Base-by-base conservation (phyloP, 2,888 invertebrate species). In the Caenorhabditis uteleia region DNA sequence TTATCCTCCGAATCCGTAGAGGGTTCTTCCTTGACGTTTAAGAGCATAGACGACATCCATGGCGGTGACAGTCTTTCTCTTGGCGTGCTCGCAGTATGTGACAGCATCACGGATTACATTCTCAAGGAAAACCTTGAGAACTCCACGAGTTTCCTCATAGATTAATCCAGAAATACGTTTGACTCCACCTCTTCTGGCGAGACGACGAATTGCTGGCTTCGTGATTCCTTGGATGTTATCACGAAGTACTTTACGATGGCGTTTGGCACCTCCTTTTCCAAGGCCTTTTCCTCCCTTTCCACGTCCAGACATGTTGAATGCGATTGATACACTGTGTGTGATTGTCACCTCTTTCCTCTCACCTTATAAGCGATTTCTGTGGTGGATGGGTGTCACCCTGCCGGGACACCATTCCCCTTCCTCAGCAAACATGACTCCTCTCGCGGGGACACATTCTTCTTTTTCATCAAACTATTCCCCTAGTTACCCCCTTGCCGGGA, bases 51-150 rank as follows among this genome's bases (percentile, higher is more conserved):
- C 91, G 10, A 92, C 90, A 76, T 92, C 91, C 91, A 91, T 91
- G n/a, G 91, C 91, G 0, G 91, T 91, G 39, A 91, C 91, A 1
- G 91, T 92, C 86, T 92, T 92, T 75, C 91, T 87, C 85, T 91
- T 92, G 42, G 91, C 91, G 82, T 92, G 91, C 82, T 91, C 91
- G 1, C 91, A 91, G 84, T 91, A 91, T 4, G 90, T 91, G 46
- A 91, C 91, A 12, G 91, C 90, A 82, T 91, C 91, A 42, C 90
- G 87, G 75, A 91, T 90, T 29, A 91, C 90, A 83, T 90, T 90
- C 73, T 77, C 77, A 54, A 77, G 72, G 75, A 77, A 77, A 14
- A 71, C 71, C 66, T 71, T 71, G 29, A 70, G 62, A 26, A 68
- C 68, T 55, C 68, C 68, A 44, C 68, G 61, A 20, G 68, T 68